phyloP scores from a whole-genome alignment of 2,797 vertebrate genomes.

The Anisognathus igniventris region DNA sequence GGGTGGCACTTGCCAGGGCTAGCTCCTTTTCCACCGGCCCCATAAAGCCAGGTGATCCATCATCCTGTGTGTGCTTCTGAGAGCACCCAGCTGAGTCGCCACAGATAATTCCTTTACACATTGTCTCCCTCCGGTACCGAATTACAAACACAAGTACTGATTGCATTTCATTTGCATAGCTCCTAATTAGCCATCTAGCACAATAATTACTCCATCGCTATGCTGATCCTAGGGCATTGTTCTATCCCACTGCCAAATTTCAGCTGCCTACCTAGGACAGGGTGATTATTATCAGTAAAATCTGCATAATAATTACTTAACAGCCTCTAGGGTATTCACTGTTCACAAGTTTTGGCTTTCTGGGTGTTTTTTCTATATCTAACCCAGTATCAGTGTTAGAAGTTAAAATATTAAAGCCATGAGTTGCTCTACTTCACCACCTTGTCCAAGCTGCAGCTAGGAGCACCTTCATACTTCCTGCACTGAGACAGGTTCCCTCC shows the following conservation, averaged over 20 bases:
- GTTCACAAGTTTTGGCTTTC: neutral
- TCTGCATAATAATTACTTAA: slow-evolving; percentile 22
- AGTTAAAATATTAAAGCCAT: neutral
- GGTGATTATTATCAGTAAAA: neutral
- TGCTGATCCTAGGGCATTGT: neutral
- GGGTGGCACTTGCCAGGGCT: neutral
- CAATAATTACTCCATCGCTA: neutral
- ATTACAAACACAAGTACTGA: neutral
- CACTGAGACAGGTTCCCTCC: neutral
- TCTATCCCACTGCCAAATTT: neutral
- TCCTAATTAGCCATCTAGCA: slow-evolving; percentile 17
- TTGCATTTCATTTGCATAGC: neutral
- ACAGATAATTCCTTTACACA: neutral
- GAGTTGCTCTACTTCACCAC: neutral
- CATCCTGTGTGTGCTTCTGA: neutral
- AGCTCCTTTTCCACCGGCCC: neutral
- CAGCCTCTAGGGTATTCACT: neutral
- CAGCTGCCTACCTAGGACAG: neutral
- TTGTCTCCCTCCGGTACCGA: neutral
- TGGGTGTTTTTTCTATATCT: neutral
- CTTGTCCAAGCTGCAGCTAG: neutral
- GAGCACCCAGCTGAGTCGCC: neutral
- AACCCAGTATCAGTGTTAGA: neutral
- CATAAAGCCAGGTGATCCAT: neutral
- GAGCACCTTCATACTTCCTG: neutral